Evolutionary conservation across 2,888 invertebrate genomes (phyloP).

Genomic region (Microchrysa polita): DNA sequence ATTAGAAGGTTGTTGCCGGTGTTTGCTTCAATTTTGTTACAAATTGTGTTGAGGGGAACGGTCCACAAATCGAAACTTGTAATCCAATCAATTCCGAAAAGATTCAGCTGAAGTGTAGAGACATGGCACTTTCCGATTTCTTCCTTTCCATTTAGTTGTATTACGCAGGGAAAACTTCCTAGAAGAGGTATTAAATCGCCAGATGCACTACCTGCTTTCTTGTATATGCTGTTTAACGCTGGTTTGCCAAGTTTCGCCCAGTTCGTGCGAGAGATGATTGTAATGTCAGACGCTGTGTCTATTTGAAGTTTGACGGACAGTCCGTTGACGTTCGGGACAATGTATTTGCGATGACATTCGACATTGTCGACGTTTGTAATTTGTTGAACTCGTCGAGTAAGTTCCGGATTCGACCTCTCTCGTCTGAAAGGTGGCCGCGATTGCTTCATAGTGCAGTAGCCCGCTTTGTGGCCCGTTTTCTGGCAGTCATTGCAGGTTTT

Average conservation of each 20-base stretch:
- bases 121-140: not conserved
- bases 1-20: not conserved
- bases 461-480: conserved; percentile 24
- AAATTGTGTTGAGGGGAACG: conserved; percentile 4
- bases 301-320: not conserved
- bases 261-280: not conserved
- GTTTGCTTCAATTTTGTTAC: conserved; percentile 9
- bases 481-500: conserved; percentile 1
- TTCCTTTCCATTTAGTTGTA: conserved; percentile 15
- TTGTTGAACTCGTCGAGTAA: not conserved
- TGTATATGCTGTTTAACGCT: not conserved
- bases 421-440: not conserved
- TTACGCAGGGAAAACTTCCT: conserved; percentile 7
- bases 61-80: not conserved
- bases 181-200: conserved; percentile 5
- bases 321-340: not conserved
- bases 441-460: conserved; percentile 13
- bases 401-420: not conserved
- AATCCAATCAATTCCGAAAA: conserved; percentile 36
- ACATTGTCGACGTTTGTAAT: not conserved
- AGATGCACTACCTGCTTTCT: conserved; percentile 29
- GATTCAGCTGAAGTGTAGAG: conserved; percentile 3
- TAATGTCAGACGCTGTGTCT: conserved; percentile 17
- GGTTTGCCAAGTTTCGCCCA: conserved; percentile 36
- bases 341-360: not conserved